Percentiles rank a stretch among this genome's conserved stretches.
phyloP scores from a whole-genome alignment of 2,113 vertebrate genomes.

The Eurystomus gularis region DNA sequence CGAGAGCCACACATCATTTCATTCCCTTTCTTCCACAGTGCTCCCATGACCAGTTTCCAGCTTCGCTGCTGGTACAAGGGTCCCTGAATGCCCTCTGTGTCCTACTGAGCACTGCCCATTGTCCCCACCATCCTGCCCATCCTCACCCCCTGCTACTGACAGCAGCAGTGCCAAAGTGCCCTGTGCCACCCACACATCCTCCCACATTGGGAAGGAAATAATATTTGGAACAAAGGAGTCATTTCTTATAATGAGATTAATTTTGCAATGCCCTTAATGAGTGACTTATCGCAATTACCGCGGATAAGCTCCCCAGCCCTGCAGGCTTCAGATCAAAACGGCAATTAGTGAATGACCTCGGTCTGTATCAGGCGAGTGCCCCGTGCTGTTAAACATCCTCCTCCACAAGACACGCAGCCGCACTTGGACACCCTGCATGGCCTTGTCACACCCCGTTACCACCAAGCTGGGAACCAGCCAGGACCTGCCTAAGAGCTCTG shows the following conservation, averaged over 20 bases:
- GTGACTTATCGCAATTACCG: slow-evolving; percentile 3
- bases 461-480: not conserved
- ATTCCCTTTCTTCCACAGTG: not conserved
- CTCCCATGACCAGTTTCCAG: not conserved
- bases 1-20: not conserved
- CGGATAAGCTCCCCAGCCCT: not conserved
- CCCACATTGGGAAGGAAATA: not conserved
- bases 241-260: slow-evolving; percentile 50
- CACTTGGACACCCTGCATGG: not conserved
- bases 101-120: not conserved
- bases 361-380: not conserved
- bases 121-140: not conserved
- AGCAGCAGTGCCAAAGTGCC: not conserved
- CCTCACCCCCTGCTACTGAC: not conserved
- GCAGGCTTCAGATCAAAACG: not conserved
- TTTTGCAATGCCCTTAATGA: slow-evolving; percentile 35
- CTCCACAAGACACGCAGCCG: not conserved
- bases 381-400: not conserved
- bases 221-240: not conserved
- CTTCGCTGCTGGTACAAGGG: not conserved
- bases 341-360: not conserved
- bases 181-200: not conserved
- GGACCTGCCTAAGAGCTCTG: not conserved
- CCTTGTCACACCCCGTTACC: not conserved
- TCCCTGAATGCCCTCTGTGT: rapidly evolving